Percentiles rank a stretch among this genome's conserved stretches.
These are phyloP conservation scores for Excalfactoria chinensis DNA, from an alignment of 2,113 vertebrate species.

Conservation along the genomic window DNA sequence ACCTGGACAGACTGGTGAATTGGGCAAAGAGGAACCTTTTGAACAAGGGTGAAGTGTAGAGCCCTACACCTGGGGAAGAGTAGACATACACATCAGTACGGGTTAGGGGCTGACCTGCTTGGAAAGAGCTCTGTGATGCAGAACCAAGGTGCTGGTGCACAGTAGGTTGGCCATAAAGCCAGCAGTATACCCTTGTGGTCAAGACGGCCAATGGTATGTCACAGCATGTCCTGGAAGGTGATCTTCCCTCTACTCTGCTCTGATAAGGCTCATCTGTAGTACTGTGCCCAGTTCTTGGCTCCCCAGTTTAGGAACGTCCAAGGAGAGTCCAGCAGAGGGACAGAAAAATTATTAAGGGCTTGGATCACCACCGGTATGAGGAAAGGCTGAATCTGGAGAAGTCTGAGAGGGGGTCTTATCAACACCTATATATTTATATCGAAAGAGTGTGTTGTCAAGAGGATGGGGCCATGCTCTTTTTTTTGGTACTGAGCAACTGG, in stretches of 20 bases:
- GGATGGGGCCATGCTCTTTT: not conserved
- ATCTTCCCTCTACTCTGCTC: not conserved
- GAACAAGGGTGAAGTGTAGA: not conserved
- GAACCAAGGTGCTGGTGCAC: not conserved
- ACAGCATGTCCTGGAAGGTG: not conserved
- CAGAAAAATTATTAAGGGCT: not conserved
- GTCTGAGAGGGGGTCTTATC: not conserved
- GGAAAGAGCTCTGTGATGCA: not conserved
- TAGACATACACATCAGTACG: not conserved
- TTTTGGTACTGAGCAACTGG: not conserved
- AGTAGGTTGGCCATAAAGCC: not conserved
- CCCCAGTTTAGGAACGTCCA: not conserved
- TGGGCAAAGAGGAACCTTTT: not conserved
- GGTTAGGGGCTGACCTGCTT: not conserved
- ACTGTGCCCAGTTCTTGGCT: not conserved
- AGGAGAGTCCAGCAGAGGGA: not conserved
- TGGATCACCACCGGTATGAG: not conserved
- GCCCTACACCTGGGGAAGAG: not conserved
- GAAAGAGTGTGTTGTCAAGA: not conserved
- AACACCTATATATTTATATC: not conserved
- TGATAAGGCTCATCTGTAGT: not conserved
- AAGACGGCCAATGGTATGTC: not conserved
- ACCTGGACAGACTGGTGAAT: not conserved
- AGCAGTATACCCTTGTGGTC: not conserved
- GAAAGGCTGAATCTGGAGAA: not conserved